phyloP scores from a whole-genome alignment of 1,140 invertebrate genomes.

The Brachionus manjavacas region DNA sequence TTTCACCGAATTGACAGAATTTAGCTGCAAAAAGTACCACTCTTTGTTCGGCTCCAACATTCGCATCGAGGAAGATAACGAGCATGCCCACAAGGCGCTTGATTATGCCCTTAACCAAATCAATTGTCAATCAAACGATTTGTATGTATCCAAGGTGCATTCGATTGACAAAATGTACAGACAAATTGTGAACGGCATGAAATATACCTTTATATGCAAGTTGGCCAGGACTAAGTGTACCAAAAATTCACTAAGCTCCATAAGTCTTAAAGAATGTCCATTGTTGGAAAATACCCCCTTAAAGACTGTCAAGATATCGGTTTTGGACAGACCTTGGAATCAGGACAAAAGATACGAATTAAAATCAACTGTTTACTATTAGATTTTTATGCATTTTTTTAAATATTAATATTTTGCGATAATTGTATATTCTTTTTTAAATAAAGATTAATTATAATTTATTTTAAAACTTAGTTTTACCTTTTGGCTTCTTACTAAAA shows the following conservation, averaged over 20 bases:
- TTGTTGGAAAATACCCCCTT: neutral
- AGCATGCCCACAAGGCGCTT: neutral
- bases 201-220: constrained; percentile 6
- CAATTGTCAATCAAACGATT: constrained; percentile 38
- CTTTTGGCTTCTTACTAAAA: too few relatives aligned
- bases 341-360: neutral
- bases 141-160: neutral
- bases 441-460: neutral
- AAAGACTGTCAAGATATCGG: neutral
- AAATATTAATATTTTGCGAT: neutral
- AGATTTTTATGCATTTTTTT: neutral
- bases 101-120: neutral
- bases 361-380: neutral
- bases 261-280: neutral
- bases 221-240: constrained; percentile 2
- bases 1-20: neutral
- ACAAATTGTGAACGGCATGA: constrained; percentile 25
- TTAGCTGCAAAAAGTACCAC: constrained; percentile 22
- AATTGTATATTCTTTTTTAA: neutral
- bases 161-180: constrained; percentile 7
- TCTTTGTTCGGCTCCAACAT: neutral
- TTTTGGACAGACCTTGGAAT: constrained; percentile 7
- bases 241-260: neutral
- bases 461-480: too few relatives aligned
- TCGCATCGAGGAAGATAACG: neutral